Base-by-base conservation (phyloP, 1,140 invertebrate species). In the Plutomurus gul region DNA sequence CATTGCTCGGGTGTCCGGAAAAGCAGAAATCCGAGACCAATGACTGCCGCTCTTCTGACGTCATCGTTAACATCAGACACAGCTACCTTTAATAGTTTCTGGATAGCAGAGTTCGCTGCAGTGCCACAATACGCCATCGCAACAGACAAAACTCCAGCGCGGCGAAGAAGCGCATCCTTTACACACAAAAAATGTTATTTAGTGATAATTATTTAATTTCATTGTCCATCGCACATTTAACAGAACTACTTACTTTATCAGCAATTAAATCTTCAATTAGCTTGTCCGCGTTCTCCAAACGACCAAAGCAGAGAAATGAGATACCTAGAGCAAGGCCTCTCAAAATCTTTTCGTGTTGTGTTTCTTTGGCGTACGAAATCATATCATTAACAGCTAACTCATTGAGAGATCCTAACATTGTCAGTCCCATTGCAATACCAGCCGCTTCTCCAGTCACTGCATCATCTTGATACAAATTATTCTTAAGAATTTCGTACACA, bases 91-190 rank as follows among this genome's bases (percentile, higher is more conserved):
- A 99, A 91, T 4, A 99, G 89, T 82, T 93, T 94, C 11, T 96
- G 90, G 83, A 99, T 98, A 0, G 98, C 98, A 85, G 94, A 92
- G 87, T 99, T 99, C 85, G 97, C 97, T 60, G 97, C 97, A 20
- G 96, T 98, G 37, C 98, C 98, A 87, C 96, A 98, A 86, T 99
- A 99, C 0, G 98, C 97, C 92, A 99, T 98, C 0, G 96, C 97
- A 20, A 99, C 89, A 0, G 96, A 99, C 86, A 98, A 98, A 92
- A 99, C 99, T 73, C 95, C 98, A 76, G 96, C 96, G 79, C 97
- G 91, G 75, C 96, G 90, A 16, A 94, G 85, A 76, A 97, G 92
- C 8, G 95, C 93, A 88, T 96, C 95, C 86, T 83, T 30, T 10
- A 40, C 33, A 75, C 18, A 6, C 33, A 40, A 22, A 40, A 39